These are phyloP conservation scores for Bombylius discolor DNA, from an alignment of 2,888 invertebrate genomes.

Conservation along the genomic window DNA sequence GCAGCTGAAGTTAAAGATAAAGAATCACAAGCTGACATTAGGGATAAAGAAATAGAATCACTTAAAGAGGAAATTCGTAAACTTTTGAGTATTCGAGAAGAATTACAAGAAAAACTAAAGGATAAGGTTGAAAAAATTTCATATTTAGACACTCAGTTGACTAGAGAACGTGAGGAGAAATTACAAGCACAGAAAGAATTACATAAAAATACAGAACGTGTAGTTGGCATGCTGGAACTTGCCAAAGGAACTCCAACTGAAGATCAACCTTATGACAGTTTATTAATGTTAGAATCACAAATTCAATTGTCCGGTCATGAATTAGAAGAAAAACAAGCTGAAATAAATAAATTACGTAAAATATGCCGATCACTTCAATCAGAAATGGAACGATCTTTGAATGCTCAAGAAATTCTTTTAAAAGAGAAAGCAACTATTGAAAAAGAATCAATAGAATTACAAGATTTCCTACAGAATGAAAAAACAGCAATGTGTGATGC, in stretches of 20 bases:
- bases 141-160: slow-evolving; percentile 47
- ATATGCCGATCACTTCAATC: slow-evolving; percentile 57
- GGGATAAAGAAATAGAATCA: slow-evolving; percentile 49
- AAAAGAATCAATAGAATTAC: slow-evolving; percentile 67
- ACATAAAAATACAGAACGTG: slow-evolving; percentile 58
- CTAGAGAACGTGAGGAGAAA: slow-evolving; percentile 58
- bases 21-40: slow-evolving; percentile 51
- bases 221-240: slow-evolving; percentile 46
- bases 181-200: slow-evolving; percentile 61
- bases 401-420: slow-evolving; percentile 51
- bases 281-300: slow-evolving; percentile 62
- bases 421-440: slow-evolving; percentile 67
- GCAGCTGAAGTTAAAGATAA: slow-evolving; percentile 41
- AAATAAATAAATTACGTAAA: slow-evolving; percentile 57
- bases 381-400: slow-evolving; percentile 54
- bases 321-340: slow-evolving; percentile 59
- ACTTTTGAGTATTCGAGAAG: slow-evolving; percentile 47
- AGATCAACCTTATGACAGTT: slow-evolving; percentile 53
- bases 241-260: slow-evolving; percentile 38
- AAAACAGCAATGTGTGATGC: slow-evolving; percentile 68
- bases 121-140: slow-evolving; percentile 36
- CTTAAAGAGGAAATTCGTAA: slow-evolving; percentile 46
- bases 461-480: slow-evolving; percentile 78
- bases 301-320: slow-evolving; percentile 62
- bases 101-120: slow-evolving; percentile 41